Evolutionary conservation across 2,888 invertebrate species (phyloP).

Genomic region (Eristalis arbustorum): DNA sequence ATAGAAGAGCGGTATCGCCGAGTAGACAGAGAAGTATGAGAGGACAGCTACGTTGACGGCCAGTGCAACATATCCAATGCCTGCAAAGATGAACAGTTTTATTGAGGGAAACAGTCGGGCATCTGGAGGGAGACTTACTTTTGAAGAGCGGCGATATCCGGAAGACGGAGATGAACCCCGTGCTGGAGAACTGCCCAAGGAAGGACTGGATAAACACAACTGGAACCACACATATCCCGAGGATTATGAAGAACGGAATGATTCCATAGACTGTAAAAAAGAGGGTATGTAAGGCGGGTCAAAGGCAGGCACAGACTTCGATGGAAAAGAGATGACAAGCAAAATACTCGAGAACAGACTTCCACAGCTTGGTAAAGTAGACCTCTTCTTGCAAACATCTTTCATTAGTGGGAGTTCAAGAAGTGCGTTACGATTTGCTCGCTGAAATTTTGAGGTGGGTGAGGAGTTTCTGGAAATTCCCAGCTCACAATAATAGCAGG

Average conservation of each 20-base stretch:
- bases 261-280: conserved; percentile 72
- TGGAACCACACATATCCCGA: conserved; percentile 91
- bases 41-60: conserved; percentile 89
- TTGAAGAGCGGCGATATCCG: conserved; percentile 80
- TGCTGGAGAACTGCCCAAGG: conserved; percentile 91
- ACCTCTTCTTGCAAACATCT: no score
- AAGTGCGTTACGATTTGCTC: no score
- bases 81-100: conserved; percentile 79
- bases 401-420: no score
- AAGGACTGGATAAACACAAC: conserved; percentile 92
- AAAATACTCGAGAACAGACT: no score
- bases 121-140: background rate
- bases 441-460: no score
- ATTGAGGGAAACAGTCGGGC: background rate
- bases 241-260: conserved; percentile 81
- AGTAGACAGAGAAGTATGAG: conserved; percentile 83
- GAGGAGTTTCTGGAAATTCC: no score
- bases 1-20: conserved; percentile 84
- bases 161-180: conserved; percentile 90
- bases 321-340: no score
- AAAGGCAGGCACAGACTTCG: no score
- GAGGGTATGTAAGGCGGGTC: background rate
- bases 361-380: no score
- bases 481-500: no score
- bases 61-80: conserved; percentile 91